These are phyloP conservation scores for Falco cherrug DNA, from an alignment of 2,797 vertebrate genomes.

Conservation along the genomic window DNA sequence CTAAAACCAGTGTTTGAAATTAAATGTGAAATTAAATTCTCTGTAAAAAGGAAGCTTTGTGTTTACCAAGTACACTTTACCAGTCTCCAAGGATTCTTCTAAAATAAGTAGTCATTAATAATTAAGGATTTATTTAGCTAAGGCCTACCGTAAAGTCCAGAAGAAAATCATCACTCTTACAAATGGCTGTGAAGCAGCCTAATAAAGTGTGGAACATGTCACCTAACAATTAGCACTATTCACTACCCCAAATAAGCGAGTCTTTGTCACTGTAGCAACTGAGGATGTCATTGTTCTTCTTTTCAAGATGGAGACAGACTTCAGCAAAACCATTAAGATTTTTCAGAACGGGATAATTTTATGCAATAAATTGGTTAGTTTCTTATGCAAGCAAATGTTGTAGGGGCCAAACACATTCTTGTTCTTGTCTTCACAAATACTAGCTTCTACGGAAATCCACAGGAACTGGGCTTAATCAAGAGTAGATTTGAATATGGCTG, in stretches of 20 bases:
- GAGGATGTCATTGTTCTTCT: constrained; percentile 22
- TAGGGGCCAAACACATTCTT: not conserved
- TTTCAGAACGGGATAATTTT: not conserved
- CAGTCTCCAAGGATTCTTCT: not conserved
- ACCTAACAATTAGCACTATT: constrained; percentile 58
- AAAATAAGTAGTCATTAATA: constrained; percentile 40
- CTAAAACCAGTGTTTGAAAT: not conserved
- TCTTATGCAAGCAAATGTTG: not conserved
- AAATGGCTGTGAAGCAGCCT: constrained; percentile 27
- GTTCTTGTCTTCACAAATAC: not conserved
- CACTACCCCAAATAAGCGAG: constrained; percentile 11
- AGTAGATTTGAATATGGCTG: not conserved
- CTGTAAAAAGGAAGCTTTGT: not conserved
- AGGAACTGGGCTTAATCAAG: not conserved
- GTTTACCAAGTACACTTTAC: not conserved
- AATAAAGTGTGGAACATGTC: constrained; percentile 28
- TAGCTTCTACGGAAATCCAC: not conserved
- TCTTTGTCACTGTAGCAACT: constrained; percentile 28
- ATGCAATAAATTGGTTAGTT: not conserved
- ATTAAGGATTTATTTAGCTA: constrained; percentile 45
- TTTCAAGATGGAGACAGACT: not conserved
- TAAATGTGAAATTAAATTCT: not conserved
- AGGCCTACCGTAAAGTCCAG: not conserved
- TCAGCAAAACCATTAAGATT: not conserved
- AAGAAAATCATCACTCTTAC: not conserved